Evolutionary conservation across 2,888 invertebrate genomes (phyloP), one percentile per base, ranked within the genome.

Genomic region (Agrotis exclamationis): DNA sequence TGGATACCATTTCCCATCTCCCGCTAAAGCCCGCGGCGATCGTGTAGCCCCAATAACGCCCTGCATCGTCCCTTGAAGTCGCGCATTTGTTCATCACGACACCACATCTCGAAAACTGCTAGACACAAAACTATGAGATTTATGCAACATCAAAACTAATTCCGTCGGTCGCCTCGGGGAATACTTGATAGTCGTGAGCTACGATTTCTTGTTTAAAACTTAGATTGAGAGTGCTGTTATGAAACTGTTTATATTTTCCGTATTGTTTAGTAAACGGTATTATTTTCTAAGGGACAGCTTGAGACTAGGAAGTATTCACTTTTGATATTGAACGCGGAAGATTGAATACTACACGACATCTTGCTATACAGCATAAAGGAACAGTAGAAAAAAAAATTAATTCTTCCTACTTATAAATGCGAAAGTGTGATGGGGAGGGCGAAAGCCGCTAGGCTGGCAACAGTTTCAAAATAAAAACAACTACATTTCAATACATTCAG

Each of bases 31-130:
- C 89, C 69, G 82, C 73, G 91, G 92, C 91, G 86, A 79, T 92
- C 92, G 92, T 92, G 92, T 87, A 88, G 86, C 80, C 79, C 88
- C 89, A 91, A 92, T 91, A 92, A 88, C 91, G 88, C 88, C 88
- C 85, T 83, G 76, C 76, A 85, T 88, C 88, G 87, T 85, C 80
- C 75, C 85, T 79, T 83, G 77, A 76, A 85, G 82, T 86, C 84
- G 85, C 82, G 85, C 86, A 83, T 85, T 84, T 79, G 75, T 84
- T 83, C 89, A 89, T 88, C 90, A 90, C 91, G 90, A 90, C 89
- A 87, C 84, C 88, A 84, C 84, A 87, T 89, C 85, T 85, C 76
- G 70, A 80, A 86, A 89, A 83, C 85, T 87, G 87, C 85, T 85
- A 84, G 84, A 83, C 85, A 78, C 78, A 86, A 88, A 88, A 88